These are phyloP conservation scores for Tupaia tana DNA, from an alignment of 2,113 vertebrate genomes.

Conservation along the genomic window DNA sequence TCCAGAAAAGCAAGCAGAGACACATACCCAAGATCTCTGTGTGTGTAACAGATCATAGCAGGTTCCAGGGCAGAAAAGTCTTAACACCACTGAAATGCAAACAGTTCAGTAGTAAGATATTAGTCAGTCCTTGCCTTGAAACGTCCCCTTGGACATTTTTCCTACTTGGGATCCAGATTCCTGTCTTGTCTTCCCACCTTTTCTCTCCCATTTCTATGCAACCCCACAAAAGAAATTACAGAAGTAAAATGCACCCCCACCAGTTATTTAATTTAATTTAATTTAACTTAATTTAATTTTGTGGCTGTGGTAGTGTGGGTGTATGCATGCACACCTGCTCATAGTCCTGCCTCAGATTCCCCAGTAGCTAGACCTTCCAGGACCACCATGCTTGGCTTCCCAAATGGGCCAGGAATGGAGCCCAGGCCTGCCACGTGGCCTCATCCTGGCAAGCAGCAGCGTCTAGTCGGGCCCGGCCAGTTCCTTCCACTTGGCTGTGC, in stretches of 20 bases:
- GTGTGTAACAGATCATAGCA: background rate
- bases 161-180: background rate
- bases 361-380: too few relatives aligned
- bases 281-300: too few relatives aligned
- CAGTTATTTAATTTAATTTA: too few relatives aligned
- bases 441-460: too few relatives aligned
- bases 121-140: background rate
- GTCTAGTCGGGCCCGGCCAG: too few relatives aligned
- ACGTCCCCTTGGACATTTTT: background rate
- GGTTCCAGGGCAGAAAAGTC: background rate
- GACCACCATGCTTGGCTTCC: too few relatives aligned
- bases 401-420: too few relatives aligned
- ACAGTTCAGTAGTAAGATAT: background rate
- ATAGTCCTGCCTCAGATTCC: too few relatives aligned
- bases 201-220: background rate
- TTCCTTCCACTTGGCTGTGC: background rate
- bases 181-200: background rate
- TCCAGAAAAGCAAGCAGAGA: background rate
- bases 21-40: background rate
- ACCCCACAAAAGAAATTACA: background rate
- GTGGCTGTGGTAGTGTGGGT: too few relatives aligned
- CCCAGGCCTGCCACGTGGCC: too few relatives aligned
- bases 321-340: too few relatives aligned
- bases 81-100: background rate
- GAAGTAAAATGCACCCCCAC: background rate